Evolutionary conservation across 1,140 invertebrate genomes (phyloP).

Genomic region (Venturia canescens): DNA sequence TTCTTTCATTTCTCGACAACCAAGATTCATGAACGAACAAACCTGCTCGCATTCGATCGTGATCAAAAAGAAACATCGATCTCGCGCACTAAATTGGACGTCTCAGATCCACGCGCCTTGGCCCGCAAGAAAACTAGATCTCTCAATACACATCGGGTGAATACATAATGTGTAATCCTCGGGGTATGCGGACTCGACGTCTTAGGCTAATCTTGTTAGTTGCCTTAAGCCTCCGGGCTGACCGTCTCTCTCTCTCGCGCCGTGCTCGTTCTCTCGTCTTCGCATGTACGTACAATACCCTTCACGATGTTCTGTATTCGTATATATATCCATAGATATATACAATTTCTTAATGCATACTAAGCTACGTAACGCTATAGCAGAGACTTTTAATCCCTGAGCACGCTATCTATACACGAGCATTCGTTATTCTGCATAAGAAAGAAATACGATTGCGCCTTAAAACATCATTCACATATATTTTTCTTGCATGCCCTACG

Average conservation of each 20-base stretch:
- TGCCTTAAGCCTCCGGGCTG: conserved; percentile 73
- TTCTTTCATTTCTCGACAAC: no score
- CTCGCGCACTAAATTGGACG: background rate
- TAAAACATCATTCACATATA: background rate
- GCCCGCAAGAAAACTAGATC: conserved; percentile 68
- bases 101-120: background rate
- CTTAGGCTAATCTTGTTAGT: conserved; percentile 77
- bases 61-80: conserved; percentile 6
- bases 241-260: conserved; percentile 60
- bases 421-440: conserved; percentile 74
- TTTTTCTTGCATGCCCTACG: background rate
- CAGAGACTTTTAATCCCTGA: conserved; percentile 74
- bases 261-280: conserved; percentile 8
- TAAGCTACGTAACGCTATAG: background rate
- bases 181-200: conserved; percentile 73
- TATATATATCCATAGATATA: background rate
- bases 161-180: conserved; percentile 76
- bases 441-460: conserved; percentile 73
- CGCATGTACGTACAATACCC: background rate
- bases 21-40: no score
- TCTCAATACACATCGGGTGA: conserved; percentile 73
- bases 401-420: conserved; percentile 68
- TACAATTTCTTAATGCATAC: conserved; percentile 11
- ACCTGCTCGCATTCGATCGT: no score
- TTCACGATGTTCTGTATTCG: background rate